phyloP scores from a whole-genome alignment of 1,140 invertebrate species.

The honey bee (Apis mellifera) region Amel_HAv3.1 CM009943.2:3508501-3509000 shows the following conservation, averaged over 20 bases:
- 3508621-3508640: not conserved
- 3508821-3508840: constrained; percentile 46
- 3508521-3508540: constrained; percentile 10
- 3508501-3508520: constrained; percentile 23
- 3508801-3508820: constrained; percentile 57
- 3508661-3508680: constrained; percentile 54
- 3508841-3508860: constrained; percentile 35
- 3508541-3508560: constrained; percentile 14
- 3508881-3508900: too few relatives aligned
- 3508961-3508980: not conserved
- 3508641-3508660: constrained; percentile 29
- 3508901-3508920: constrained; percentile 44
- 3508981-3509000: too few relatives aligned
- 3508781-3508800: constrained; percentile 56
- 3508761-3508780: constrained; percentile 49
- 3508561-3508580: constrained; percentile 13
- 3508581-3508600: constrained; percentile 45
- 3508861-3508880: not conserved
- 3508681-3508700: constrained; percentile 64
- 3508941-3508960: not conserved
- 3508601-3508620: too few relatives aligned
- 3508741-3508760: constrained; percentile 65
- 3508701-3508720: constrained; percentile 58
- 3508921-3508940: not conserved
- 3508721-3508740: constrained; percentile 64